Percentiles rank a stretch among this genome's conserved stretches.
These are phyloP conservation scores for Siniperca undulata DNA, from an alignment of 2,797 vertebrate genomes.

Conservation along the genomic window DNA sequence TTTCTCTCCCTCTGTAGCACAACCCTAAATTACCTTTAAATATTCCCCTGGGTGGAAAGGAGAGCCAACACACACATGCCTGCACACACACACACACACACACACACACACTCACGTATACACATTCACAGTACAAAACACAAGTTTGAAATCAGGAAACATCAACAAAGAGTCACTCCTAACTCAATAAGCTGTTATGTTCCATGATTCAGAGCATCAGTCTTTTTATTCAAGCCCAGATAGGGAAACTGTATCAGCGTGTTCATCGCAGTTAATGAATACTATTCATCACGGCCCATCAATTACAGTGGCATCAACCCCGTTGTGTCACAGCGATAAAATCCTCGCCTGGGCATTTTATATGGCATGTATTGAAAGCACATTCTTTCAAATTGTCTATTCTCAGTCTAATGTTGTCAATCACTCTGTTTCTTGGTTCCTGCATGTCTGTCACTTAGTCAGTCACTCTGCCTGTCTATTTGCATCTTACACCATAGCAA, in stretches of 20 bases:
- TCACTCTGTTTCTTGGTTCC: conserved; percentile 16
- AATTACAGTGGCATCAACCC: conserved; percentile 36
- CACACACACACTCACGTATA: neutral
- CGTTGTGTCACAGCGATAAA: conserved; percentile 38
- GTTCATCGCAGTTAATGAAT: conserved; percentile 59
- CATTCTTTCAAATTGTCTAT: neutral
- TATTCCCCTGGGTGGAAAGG: conserved; percentile 59
- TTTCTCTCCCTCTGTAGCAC: conserved; percentile 45
- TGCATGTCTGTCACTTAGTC: conserved; percentile 11
- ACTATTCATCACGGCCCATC: conserved; percentile 54
- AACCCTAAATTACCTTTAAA: conserved; percentile 73
- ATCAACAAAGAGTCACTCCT: conserved; percentile 68
- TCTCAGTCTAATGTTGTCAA: conserved; percentile 23
- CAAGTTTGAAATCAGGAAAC: conserved; percentile 54
- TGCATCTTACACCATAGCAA: conserved; percentile 10
- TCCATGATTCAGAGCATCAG: conserved; percentile 38
- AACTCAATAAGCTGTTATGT: conserved; percentile 58
- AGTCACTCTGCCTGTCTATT: neutral
- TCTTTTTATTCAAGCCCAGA: conserved; percentile 43
- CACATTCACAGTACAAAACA: conserved; percentile 38
- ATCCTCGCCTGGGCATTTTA: conserved; percentile 26
- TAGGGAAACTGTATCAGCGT: conserved; percentile 40
- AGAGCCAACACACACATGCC: conserved; percentile 37
- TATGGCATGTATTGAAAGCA: conserved; percentile 16
- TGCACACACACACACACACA: conserved; percentile 17